These are phyloP conservation scores for Clytia hemisphaerica DNA, from an alignment of 30 jellyfish, hydroid and myxozoan species.

Conservation along the genomic window DNA sequence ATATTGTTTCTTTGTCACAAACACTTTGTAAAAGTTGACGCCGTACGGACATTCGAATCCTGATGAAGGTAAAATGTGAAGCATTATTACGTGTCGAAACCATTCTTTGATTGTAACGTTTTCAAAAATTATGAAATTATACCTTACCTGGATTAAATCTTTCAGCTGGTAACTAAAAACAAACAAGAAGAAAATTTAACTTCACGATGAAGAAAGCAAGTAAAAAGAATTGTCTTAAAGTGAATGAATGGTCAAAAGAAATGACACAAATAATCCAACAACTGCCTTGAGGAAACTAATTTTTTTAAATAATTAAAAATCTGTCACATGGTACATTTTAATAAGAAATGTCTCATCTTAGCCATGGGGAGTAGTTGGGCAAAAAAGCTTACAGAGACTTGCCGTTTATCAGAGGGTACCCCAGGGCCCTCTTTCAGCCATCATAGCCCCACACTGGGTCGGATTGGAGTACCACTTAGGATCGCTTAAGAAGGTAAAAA, in stretches of 20 bases:
- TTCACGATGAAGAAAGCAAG: too few relatives aligned
- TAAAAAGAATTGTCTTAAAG: too few relatives aligned
- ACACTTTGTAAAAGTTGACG: slow-evolving; percentile 53
- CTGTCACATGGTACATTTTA: background rate
- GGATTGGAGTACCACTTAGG: too few relatives aligned
- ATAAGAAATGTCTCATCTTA: too few relatives aligned
- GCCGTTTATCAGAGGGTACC: too few relatives aligned
- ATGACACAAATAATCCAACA: background rate
- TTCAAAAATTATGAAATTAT: background rate
- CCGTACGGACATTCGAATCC: slow-evolving; percentile 60
- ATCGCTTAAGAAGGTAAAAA: too few relatives aligned
- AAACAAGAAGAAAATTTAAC: background rate
- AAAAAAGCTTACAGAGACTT: too few relatives aligned
- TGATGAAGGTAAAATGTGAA: background rate
- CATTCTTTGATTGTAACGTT: background rate
- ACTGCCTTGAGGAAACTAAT: background rate
- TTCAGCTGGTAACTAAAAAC: slow-evolving; percentile 29
- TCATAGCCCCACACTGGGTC: too few relatives aligned
- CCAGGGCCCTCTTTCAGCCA: too few relatives aligned
- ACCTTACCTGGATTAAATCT: slow-evolving; percentile 26
- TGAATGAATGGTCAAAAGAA: background rate
- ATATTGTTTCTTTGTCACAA: slow-evolving; percentile 19
- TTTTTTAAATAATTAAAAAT: background rate
- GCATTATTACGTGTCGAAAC: background rate
- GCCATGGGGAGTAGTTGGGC: too few relatives aligned